A percentile compares a stretch with the other conserved stretches of the same genome.
Evolutionary conservation across 2,888 invertebrate species (phyloP).

Genomic region (Nyleta sp.): DNA sequence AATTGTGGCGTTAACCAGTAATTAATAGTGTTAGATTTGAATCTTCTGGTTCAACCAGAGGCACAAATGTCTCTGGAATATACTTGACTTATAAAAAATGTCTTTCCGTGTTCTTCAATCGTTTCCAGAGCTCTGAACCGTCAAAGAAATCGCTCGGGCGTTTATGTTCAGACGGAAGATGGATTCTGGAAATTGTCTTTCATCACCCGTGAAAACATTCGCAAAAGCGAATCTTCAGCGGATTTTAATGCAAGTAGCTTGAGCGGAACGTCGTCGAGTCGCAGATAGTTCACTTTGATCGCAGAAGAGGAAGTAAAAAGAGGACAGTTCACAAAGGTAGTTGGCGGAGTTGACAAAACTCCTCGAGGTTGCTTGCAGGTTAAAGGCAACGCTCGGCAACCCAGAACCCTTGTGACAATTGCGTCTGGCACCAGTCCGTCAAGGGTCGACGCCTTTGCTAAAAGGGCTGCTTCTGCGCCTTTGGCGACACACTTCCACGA

Average conservation of each 20-base stretch:
- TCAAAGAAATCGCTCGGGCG: too few relatives aligned
- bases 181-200: conserved; percentile 29
- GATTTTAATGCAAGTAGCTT: conserved; percentile 45
- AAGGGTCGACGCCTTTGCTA: conserved; percentile 78
- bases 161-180: too few relatives aligned
- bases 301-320: conserved; percentile 50
- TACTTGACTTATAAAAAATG: too few relatives aligned
- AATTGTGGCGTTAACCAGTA: too few relatives aligned
- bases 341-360: conserved; percentile 52
- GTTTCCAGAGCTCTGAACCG: too few relatives aligned
- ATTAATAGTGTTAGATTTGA: too few relatives aligned
- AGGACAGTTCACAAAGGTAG: conserved; percentile 41
- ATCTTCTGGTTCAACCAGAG: too few relatives aligned
- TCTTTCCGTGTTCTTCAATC: too few relatives aligned
- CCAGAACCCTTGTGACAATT: conserved; percentile 76
- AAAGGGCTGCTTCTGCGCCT: conserved; percentile 71
- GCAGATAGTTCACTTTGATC: conserved; percentile 51
- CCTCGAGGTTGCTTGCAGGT: conserved; percentile 50
- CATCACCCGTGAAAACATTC: conserved; percentile 44
- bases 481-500: conserved; percentile 62
- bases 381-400: conserved; percentile 46
- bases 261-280: conserved; percentile 6
- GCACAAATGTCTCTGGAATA: too few relatives aligned
- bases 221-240: conserved; percentile 37
- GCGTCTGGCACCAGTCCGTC: conserved; percentile 77